Evolutionary conservation across 2,797 vertebrate species (phyloP), one percentile per base, ranked within the genome.

Genomic region (Anguilla obscura): DNA sequence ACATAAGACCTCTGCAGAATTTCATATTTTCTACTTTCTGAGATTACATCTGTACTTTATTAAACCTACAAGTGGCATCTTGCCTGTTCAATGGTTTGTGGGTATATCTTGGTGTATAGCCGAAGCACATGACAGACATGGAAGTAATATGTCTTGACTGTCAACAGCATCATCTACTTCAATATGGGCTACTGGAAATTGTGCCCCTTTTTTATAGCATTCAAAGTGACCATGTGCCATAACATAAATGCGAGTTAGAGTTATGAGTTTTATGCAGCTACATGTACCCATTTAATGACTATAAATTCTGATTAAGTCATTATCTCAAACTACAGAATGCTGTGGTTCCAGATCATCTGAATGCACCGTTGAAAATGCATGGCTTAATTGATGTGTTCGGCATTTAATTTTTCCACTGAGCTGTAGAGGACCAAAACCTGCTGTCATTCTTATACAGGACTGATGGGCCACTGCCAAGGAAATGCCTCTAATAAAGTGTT

Each of bases 401-500:
- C 66, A 16, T 7, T 27, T n/a, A 1, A 18, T 9, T 76, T 88
- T 85, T 87, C 56, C 74, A 54, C n/a, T 84, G 66, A 45, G 48
- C 63, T 48, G 24, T 16, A 40, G 30, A 87, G 21, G 86, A 88
- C 66, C 45, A 66, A 60, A 76, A 45, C 56, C 56, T 48, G n/a
- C 76, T 24, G 33, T 45, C 30, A n/a, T 66, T 33, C 40, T 45
- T 40, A 16, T 24, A 45, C 56, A 30, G 40, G 40, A 87, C 40
- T 48, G 79, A 85, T 63, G 80, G 86, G n/a, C 69, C 30, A 36
- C 16, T 52, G 14, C 6, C 66, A 58, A 45, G 27, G 40, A 30
- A 2, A 10, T 45, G 87, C 9, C 40, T 88, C 58, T 85, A 66
- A 74, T 74, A 88, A 40, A 76, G 21, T 56, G 60, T 86, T 40